phyloP scores from a whole-genome alignment of 2,797 vertebrate genomes.

The Morus bassanus region DNA sequence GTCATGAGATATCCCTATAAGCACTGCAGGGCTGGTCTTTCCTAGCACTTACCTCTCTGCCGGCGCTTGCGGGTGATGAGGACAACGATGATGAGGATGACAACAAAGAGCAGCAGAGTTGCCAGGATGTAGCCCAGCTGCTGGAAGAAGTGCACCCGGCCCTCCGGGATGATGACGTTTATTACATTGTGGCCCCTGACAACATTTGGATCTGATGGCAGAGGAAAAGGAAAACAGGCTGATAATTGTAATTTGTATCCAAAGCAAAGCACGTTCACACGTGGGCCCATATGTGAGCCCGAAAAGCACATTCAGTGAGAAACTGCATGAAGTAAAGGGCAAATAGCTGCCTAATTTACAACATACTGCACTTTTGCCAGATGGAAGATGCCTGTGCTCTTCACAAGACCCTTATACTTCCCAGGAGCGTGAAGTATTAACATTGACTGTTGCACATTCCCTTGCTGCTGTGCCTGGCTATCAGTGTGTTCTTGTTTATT shows the following conservation, averaged over 20 bases:
- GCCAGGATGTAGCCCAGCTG: conserved; percentile 92
- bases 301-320: accelerated
- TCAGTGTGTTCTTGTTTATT: background rate
- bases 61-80: conserved; percentile 82
- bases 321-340: background rate
- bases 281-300: accelerated
- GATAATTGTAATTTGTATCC: accelerated
- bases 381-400: background rate
- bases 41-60: conserved; percentile 79
- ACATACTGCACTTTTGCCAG: background rate
- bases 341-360: background rate
- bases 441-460: background rate
- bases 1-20: accelerated
- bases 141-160: conserved; percentile 85
- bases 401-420: background rate
- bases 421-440: background rate
- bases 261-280: accelerated
- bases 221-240: background rate
- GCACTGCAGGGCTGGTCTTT: background rate
- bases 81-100: conserved; percentile 81
- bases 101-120: conserved; percentile 84
- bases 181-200: conserved; percentile 82
- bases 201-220: conserved; percentile 76
- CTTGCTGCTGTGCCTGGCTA: background rate
- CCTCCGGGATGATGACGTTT: conserved; percentile 91